Evolutionary conservation across 2,888 invertebrate species (phyloP).

Genomic region (Volucella zonaria): DNA sequence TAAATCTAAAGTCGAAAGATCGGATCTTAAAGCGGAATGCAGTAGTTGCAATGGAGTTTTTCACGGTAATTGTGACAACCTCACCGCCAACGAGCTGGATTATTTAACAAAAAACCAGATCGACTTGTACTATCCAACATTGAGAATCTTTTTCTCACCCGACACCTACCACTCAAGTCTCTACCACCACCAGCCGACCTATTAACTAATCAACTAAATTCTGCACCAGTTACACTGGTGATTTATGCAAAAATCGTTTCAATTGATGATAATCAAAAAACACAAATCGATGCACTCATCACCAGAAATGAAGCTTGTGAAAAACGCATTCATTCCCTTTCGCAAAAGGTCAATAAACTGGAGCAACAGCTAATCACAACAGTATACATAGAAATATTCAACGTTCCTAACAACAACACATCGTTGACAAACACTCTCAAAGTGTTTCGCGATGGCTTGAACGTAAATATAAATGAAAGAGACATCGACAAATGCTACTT

Average conservation of each 20-base stretch:
- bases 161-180: no score
- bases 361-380: no score
- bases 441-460: no score
- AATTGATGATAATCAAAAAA: constrained; percentile 19
- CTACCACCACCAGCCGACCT: background rate
- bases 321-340: no score
- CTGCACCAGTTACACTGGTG: background rate
- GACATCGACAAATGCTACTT: no score
- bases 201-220: background rate
- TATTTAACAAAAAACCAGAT: constrained; percentile 2
- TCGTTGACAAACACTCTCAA: no score
- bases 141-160: background rate
- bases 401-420: no score
- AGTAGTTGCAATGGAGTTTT: constrained; percentile 7
- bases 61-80: constrained; percentile 11
- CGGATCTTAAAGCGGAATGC: constrained; percentile 10
- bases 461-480: no score
- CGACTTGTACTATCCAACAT: background rate
- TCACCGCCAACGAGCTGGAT: constrained; percentile 8
- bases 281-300: background rate
- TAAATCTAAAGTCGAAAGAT: background rate
- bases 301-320: no score
- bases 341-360: no score
- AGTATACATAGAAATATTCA: no score
- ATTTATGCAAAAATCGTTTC: constrained; percentile 5